Base-by-base conservation (phyloP, 1,140 invertebrate species). In the Cephus cinctus region DNA sequence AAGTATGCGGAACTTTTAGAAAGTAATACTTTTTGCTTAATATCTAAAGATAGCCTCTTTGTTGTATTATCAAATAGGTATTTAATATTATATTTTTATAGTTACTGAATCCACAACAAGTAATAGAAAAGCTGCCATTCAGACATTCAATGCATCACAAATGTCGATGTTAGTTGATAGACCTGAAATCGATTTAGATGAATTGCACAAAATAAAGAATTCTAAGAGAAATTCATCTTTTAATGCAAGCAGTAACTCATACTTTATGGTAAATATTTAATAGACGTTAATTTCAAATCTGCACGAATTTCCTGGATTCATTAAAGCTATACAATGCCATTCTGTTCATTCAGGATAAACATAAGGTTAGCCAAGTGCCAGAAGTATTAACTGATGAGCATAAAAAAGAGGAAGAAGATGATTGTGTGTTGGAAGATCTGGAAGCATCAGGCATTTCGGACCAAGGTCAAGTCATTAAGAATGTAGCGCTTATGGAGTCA, bases 91-190 rank as follows among this genome's bases (percentile, higher is more conserved):
- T 15, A 23, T 62, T 67, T 50, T 69, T 73, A 41, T 61, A 88
- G 86, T 88, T 30, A 83, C 80, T 22, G 72, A 83, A 22, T 66
- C 74, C 12, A 74, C 69, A 4, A 81, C 81, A 57, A 83, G 64
- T 39, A 82, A 86, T 64, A 79, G 76, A 25, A 84, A 83, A 63
- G 81, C 86, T 12, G 71, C 78, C 5, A 80, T 88, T 2, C 81
- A 79, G 50, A 86, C 83, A 52, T 65, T 88, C 9, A 81, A 78
- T 62, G 78, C 83, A 1, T 68, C 76, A 43, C 81, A 87, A 63
- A 60, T 89, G 14, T 81, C 85, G 16, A 76, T 82, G 42, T 69
- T 87, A 14, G 79, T 84, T 11, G 65, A 78, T 30, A 80, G 81
- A 55, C 62, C 79, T 18, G 63, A 73, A 58, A 76, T 78, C 42